Base-by-base conservation (phyloP, 2,888 invertebrate species). In the Phragmatobia fuliginosa region DNA sequence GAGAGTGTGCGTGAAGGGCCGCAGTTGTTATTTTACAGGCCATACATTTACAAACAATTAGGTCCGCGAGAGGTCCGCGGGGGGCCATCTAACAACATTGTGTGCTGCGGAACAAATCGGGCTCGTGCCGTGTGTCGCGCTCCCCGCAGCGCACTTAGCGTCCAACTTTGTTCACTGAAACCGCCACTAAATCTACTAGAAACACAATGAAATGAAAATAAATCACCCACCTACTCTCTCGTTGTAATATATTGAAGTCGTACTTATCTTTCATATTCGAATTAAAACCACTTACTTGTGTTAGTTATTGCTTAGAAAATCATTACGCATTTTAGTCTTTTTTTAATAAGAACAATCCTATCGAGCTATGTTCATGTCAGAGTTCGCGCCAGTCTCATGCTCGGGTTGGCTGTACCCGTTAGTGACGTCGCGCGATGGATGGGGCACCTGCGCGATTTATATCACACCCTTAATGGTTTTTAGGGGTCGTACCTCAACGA, bases 361-460 rank as follows among this genome's bases (percentile, higher is more conserved):
- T 8, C 8, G 6, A 45, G 25, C 25, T 52, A 3, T 0, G 16
- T 28, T 28, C 16, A 56, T 28, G 16, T 28, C 28, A 14, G 28
- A 16, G 28, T 28, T 16, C 7, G 6, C 28, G 25, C 28, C 56
- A 16, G 28, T 16, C 14, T 5, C 4, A 56, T 28, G 16, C 14
- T 28, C 14, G 56, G 25, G 14, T 5, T 6, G 28, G 28, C 16
- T 56, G 56, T 56, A 56, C 28, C 52, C 28, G 25, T 2, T 18
- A 16, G 25, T 28, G 38, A 62, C 18, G 18, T 62, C 41, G 8
- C 41, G 28, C 62, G 62, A 62, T 62, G 62, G 7, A 62, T 41
- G 38, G 41, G 25, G 8, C 32, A 62, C 62, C 62, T 62, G 62
- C 36, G 25, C 62, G 62, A 62, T 41, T 62, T 41, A 62, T 62